Base-by-base conservation (phyloP, 2,113 vertebrate species). In the Bubo bubo region DNA sequence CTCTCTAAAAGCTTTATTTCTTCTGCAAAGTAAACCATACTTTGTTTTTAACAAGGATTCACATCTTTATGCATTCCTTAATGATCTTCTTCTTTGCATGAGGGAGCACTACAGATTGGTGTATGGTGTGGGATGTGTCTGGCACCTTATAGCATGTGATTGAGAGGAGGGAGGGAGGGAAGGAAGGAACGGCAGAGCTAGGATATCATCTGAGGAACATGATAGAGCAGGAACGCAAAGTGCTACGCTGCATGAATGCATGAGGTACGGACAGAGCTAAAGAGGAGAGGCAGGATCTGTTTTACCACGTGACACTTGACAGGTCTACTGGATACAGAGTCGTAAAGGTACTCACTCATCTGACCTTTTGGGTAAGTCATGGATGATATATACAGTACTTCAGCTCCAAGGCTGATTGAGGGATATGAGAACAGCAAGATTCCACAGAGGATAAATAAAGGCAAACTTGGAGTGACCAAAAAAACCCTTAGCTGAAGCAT, bases 101-200 rank as follows among this genome's bases (percentile, higher is more conserved):
- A 89, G 52, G 93, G 64, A 93, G 66, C 87, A 95, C 43, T 60
- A 60, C 77, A 96, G 90, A 88, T 18, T 68, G 60, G 56, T 95
- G 27, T 82, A 64, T 72, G 87, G 39, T 90, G 95, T 96, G 93
- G 96, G 84, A 85, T 93, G 96, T 68, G 96, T 96, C 96, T 97
- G 92, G 92, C 96, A 93, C 93, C 81, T 96, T 88, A 85, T 68
- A 91, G 67, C 72, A 79, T 90, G 86, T 95, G 94, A 92, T 8
- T 75, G 84, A 95, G 91, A 72, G 71, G 60, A 84, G 76, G 58
- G n/a, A 88, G 81, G 79, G 45, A 94, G 63, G 24, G 24, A 87
- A 53, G 39, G 55, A 79, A 60, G 55, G 76, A 93, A 10, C 20
- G 68, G 80, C 81, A 79, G 59, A 84, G 70, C 70, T 30, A 32